Conservation (phyloP, 2,888 invertebrate species). For the Volucella zonaria region DNA sequence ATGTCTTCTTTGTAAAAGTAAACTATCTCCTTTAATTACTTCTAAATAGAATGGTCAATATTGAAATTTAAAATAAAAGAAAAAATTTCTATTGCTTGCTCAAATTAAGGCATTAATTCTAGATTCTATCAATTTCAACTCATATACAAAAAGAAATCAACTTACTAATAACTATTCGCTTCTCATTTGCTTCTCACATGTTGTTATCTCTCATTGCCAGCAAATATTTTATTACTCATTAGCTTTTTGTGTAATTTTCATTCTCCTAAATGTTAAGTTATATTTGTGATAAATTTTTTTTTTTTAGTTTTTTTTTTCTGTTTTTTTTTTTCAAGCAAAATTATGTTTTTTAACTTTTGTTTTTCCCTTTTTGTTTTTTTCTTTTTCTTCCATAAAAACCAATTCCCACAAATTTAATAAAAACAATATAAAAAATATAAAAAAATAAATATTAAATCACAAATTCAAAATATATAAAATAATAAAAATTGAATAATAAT, state of each 20-base stretch:
- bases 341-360: conserved; percentile 79
- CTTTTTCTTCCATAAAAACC: conserved; percentile 75
- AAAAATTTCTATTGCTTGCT: conserved; percentile 41
- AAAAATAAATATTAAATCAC: conserved; percentile 28
- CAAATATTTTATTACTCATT: conserved; percentile 37
- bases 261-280: conserved; percentile 53
- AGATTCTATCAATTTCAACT: too few species aligned
- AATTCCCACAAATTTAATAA: conserved; percentile 62
- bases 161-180: conserved; percentile 20
- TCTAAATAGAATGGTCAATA: conserved; percentile 7
- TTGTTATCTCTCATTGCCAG: conserved; percentile 32
- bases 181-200: conserved; percentile 59
- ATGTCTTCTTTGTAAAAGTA: conserved; percentile 10
- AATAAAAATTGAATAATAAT: conserved; percentile 50
- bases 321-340: conserved; percentile 77
- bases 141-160: too few species aligned
- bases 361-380: conserved; percentile 77
- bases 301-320: conserved; percentile 69
- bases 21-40: neutral
- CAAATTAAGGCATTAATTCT: neutral
- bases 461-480: conserved; percentile 58
- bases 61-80: neutral
- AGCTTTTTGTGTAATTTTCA: conserved; percentile 55
- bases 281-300: conserved; percentile 69
- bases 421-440: conserved; percentile 43